Evolutionary conservation across 2,113 vertebrate species (phyloP), one percentile per base, ranked within the genome.

Genomic region (Oriolus oriolus): DNA sequence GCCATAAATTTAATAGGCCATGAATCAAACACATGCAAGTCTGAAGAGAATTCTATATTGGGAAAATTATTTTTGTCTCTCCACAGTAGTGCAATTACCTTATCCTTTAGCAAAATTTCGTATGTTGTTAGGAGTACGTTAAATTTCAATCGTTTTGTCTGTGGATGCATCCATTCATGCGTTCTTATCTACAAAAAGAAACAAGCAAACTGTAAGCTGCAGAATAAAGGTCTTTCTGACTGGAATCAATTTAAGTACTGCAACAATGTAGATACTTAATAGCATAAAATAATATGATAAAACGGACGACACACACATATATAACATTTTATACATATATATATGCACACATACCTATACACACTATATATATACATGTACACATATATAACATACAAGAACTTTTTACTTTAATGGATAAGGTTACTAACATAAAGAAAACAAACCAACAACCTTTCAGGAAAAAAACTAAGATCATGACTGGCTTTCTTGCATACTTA

Each of bases 131-230:
- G 97, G 41, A 99, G 97, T 91, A 99, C 98, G 97, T 99, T 99
- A 89, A 99, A 99, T 96, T 99, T 99, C 94, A 99, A 97, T 59
- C 99, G 98, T 95, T 99, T 99, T 66, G 97, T 99, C 80, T 99
- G 99, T 31, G 95, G 98, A 92, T 99, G 99, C 98, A 99, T 99
- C 99, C 99, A 99, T 95, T 99, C 99, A 39, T 99, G 99, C 65
- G 99, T 99, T 98, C 99, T 97, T 97, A 99, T 99, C 99, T 99
- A 96, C 23, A 65, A 95, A 95, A 41, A 91, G 59, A 93, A 92
- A 87, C 22, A 89, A 63, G 17, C 54, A 23, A 87, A 92, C 21
- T 16, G 14, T 42, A 41, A 76, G 22, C 56, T 73, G 63, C 8
- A 53, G 23, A 37, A 71, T 84, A 86, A 91, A 44, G 4, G 8